Evolutionary conservation across 2,888 invertebrate species (phyloP), one percentile per base, ranked within the genome.

Genomic region (Drosophila vallismaia): DNA sequence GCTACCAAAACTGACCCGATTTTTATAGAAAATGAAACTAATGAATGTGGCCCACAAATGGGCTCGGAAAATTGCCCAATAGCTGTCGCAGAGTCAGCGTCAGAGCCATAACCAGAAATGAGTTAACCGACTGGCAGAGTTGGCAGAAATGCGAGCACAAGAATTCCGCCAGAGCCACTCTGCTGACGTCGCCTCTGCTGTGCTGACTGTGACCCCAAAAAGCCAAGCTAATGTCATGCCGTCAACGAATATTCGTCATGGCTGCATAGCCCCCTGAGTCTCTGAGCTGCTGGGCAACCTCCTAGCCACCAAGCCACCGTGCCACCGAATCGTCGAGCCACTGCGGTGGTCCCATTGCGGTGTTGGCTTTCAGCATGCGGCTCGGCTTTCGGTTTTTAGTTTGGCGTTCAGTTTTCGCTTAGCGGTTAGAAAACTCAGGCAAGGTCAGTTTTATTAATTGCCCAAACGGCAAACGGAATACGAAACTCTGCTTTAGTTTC

Each of bases 171-270:
- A 19, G 8, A 42, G 40, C 14, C 14, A 58, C 50, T 69, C 56
- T 45, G 42, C 73, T 67, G 64, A 64, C 57, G 54, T 51, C 53
- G 63, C 53, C 59, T 36, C 36, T 5, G 36, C 36, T 33, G n/a
- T 10, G 33, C 45, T 77, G 67, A 70, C 72, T 69, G 67, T 84
- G 88, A 84, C 88, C 84, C 88, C 86, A 87, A 84, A 84, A 75
- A 72, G 76, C 77, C 76, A 76, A 83, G 76, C 74, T 88, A 86
- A 83, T 85, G 78, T 82, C 86, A 86, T 80, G 75, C 75, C 79
- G 83, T 86, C 78, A 73, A 86, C 87, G 70, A 74, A 83, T 88
- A 80, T 74, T 78, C 84, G 88, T 85, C 88, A 85, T 86, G 84
- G 84, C 86, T 85, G 79, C 87, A 86, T 82, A 82, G 86, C 71